phyloP scores from a whole-genome alignment of 2,113 vertebrate species.

The Columbina picui region DNA sequence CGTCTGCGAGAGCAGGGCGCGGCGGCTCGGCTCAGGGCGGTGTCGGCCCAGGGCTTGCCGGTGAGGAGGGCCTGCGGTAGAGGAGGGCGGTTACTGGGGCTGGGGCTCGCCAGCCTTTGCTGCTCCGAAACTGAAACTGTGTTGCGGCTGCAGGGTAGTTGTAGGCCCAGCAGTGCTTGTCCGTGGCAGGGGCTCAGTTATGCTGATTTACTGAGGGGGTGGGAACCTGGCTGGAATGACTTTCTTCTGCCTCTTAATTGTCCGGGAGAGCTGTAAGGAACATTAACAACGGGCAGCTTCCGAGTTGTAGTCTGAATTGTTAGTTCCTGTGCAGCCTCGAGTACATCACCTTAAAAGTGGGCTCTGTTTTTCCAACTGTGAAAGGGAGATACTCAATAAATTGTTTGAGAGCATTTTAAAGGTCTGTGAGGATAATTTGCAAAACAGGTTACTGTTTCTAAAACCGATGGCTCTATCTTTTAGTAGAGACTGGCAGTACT shows the following conservation, averaged over 20 bases:
- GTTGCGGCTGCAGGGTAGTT: background rate
- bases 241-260: no score
- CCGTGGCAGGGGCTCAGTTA: rapidly evolving
- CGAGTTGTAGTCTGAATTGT: rapidly evolving
- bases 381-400: rapidly evolving
- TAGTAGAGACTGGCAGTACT: background rate
- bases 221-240: rapidly evolving
- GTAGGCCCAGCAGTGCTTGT: no score
- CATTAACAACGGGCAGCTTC: rapidly evolving
- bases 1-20: background rate
- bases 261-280: rapidly evolving
- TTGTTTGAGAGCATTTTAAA: rapidly evolving
- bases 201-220: rapidly evolving
- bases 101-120: background rate
- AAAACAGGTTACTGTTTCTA: background rate
- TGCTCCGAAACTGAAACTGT: background rate
- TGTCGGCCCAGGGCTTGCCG: background rate
- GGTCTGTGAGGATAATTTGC: background rate
- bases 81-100: background rate
- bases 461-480: rapidly evolving
- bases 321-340: rapidly evolving
- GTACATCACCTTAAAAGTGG: rapidly evolving
- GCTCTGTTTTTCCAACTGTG: background rate
- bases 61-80: background rate
- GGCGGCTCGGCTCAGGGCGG: background rate